These are phyloP conservation scores for Lasioglossum calceatum DNA, from an alignment of 2,888 invertebrate species.

Conservation along the genomic window DNA sequence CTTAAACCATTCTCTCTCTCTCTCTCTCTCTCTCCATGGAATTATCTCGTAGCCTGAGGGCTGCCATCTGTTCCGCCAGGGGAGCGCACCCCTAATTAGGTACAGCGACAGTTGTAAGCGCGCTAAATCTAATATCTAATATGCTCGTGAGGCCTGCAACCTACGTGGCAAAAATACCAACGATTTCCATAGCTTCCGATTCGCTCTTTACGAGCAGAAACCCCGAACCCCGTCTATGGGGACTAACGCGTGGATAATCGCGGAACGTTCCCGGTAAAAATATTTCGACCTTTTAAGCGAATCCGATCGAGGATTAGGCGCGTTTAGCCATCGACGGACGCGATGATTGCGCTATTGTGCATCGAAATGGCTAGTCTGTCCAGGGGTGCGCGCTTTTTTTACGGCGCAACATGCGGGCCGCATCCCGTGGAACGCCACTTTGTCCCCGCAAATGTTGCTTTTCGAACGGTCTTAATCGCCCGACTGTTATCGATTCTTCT, in stretches of 20 bases:
- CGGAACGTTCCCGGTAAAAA: not conserved
- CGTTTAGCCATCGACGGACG: not conserved
- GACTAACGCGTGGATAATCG: not conserved
- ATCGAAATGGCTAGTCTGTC: not conserved
- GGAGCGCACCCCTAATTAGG: slow-evolving; percentile 81
- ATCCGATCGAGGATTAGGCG: not conserved
- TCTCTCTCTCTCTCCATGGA: slow-evolving; percentile 65
- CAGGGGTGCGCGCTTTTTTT: not conserved
- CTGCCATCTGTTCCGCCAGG: slow-evolving; percentile 82
- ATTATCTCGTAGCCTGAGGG: slow-evolving; percentile 82
- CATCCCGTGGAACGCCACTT: not conserved
- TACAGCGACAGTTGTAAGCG: slow-evolving; percentile 79
- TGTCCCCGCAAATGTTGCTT: not conserved
- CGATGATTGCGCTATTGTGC: slow-evolving; percentile 3
- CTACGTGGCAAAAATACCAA: slow-evolving; percentile 55
- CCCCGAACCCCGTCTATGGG: not conserved
- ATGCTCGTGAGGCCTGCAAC: slow-evolving; percentile 46
- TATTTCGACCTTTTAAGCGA: not conserved
- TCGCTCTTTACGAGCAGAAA: not conserved
- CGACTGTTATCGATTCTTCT: not conserved
- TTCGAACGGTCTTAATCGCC: not conserved
- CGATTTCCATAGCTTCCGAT: slow-evolving; percentile 41
- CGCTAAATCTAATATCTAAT: slow-evolving; percentile 82
- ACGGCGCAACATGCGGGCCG: not conserved
- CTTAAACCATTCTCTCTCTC: slow-evolving; percentile 44